Evolutionary conservation across 2,113 vertebrate species (phyloP).

Genomic region (Syngnathus scovelli): DNA sequence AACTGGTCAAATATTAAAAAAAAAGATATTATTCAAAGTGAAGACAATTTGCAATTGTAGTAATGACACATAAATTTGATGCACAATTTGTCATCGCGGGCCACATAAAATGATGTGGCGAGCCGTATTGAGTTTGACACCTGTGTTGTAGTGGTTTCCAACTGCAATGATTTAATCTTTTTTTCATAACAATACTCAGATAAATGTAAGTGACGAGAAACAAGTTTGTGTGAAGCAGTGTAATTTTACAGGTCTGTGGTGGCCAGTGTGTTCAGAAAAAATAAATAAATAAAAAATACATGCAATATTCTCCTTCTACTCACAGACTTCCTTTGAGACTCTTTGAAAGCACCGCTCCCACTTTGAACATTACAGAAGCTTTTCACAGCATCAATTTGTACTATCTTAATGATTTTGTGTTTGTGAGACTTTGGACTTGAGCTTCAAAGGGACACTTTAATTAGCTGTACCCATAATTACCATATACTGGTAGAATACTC

Average conservation of each 20-base stretch:
- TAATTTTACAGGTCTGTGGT: background rate
- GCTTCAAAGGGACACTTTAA: background rate
- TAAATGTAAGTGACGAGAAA: no score
- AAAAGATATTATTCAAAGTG: no score
- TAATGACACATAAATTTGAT: no score
- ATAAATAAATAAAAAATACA: background rate
- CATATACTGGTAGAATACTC: background rate
- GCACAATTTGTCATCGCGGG: no score
- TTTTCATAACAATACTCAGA: no score
- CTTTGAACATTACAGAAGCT: background rate
- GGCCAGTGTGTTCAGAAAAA: background rate
- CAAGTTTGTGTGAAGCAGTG: no score
- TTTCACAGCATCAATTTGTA: background rate
- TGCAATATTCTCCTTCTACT: background rate
- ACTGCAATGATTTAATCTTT: background rate
- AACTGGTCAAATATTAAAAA: no score
- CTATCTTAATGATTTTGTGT: constrained; percentile 2
- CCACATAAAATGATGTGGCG: no score
- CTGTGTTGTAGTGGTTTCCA: background rate
- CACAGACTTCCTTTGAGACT: background rate
- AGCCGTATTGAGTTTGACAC: no score
- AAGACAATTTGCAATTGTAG: no score
- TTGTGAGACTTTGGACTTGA: background rate
- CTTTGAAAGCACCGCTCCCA: background rate
- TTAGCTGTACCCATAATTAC: background rate